Evolutionary conservation across 2,113 vertebrate genomes (phyloP).

Genomic region (Girardinichthys multiradiatus): DNA sequence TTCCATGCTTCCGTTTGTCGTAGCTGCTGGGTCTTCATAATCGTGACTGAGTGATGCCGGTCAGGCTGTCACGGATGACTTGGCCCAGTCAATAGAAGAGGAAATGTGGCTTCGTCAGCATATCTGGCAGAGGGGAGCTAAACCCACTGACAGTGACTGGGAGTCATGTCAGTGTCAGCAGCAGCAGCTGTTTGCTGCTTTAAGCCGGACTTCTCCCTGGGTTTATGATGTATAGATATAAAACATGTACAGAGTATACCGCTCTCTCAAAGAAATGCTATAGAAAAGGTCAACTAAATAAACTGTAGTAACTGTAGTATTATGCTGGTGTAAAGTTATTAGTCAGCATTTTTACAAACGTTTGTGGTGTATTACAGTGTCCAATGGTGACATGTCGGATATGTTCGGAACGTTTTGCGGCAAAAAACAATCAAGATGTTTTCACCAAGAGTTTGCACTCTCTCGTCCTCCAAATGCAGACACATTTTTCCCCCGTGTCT

Average conservation of each 20-base stretch:
- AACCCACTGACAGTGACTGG: conserved; percentile 56
- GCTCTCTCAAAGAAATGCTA: background rate
- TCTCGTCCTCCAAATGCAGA: conserved; percentile 9
- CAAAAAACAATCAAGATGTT: background rate
- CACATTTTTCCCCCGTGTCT: conserved; percentile 22
- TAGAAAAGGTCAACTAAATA: background rate
- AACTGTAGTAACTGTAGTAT: background rate
- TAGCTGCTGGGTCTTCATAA: conserved; percentile 34
- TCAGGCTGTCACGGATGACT: conserved; percentile 59
- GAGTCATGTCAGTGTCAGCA: conserved; percentile 34
- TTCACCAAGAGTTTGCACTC: conserved; percentile 4
- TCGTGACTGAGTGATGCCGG: conserved; percentile 39
- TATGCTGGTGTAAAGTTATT: no score
- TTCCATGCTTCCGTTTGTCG: conserved; percentile 24
- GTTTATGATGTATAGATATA: background rate
- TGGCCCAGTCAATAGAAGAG: conserved; percentile 60
- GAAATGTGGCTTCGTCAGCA: conserved; percentile 59
- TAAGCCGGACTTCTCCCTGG: background rate
- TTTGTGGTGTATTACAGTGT: background rate
- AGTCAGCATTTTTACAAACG: background rate
- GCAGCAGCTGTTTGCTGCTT: conserved; percentile 23
- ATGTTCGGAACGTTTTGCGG: background rate
- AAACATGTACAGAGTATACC: background rate
- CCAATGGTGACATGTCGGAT: background rate
- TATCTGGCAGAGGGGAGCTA: conserved; percentile 48